A percentile compares a stretch with the other conserved stretches of the same genome.
Conservation (phyloP, 2,113 vertebrate genomes). For the Sarotherodon lohbergeri region DNA sequence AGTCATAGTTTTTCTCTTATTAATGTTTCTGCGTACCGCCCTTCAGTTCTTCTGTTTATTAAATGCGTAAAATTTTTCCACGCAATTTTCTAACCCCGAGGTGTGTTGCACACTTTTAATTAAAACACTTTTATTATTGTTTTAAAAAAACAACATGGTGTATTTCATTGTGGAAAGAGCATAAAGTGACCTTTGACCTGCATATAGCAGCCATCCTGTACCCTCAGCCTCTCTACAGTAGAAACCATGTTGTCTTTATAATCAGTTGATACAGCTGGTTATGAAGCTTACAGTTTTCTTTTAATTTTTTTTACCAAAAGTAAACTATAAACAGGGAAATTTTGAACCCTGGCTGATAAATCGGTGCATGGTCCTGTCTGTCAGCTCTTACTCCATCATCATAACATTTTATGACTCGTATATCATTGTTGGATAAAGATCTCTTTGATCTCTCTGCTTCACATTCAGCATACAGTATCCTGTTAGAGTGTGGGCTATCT, state of each 20-base stretch:
- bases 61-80: neutral
- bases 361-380: neutral
- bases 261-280: neutral
- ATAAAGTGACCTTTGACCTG: neutral
- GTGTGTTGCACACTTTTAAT: neutral
- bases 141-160: neutral
- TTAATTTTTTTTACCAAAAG: neutral
- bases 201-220: neutral
- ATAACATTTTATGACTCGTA: neutral
- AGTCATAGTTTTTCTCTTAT: neutral
- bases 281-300: neutral
- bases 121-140: neutral
- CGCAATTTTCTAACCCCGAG: neutral
- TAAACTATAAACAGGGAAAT: neutral
- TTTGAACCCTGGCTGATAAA: neutral
- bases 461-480: neutral
- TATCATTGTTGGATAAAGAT: neutral
- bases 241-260: neutral
- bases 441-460: neutral
- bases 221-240: neutral
- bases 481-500: neutral
- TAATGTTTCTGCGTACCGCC: neutral
- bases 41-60: neutral
- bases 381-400: neutral
- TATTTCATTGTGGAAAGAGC: neutral